phyloP scores from a whole-genome alignment of 2,113 vertebrate genomes.

The Tricholaema leucomelas region DNA sequence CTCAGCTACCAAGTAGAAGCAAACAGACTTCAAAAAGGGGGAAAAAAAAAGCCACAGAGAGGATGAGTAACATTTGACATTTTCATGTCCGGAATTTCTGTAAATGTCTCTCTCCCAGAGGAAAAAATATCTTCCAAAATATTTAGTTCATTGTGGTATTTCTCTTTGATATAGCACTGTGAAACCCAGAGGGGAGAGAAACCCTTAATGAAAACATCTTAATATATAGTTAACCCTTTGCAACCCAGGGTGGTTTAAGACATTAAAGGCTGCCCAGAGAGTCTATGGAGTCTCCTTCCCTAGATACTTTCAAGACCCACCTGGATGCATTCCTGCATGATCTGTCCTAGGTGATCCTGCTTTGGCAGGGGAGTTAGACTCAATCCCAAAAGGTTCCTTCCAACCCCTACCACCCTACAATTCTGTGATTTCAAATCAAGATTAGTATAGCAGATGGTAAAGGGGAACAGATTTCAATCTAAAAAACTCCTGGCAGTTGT shows the following conservation, averaged over 20 bases:
- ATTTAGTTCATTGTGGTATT: slow-evolving; percentile 55
- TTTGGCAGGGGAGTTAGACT: too few relatives aligned
- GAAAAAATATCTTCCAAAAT: slow-evolving; percentile 65
- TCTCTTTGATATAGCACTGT: slow-evolving; percentile 64
- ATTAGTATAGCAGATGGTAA: not conserved
- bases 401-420: too few relatives aligned
- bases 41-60: slow-evolving; percentile 18
- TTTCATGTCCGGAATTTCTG: slow-evolving; percentile 66
- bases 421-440: not conserved
- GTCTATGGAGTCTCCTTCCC: too few relatives aligned
- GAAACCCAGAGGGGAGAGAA: slow-evolving; percentile 1
- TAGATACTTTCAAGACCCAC: too few relatives aligned
- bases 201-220: slow-evolving; percentile 41
- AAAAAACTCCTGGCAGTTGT: not conserved
- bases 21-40: slow-evolving; percentile 69
- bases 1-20: slow-evolving; percentile 70
- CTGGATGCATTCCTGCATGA: too few relatives aligned
- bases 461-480: not conserved
- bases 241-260: slow-evolving; percentile 8
- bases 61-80: slow-evolving; percentile 80
- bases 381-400: too few relatives aligned
- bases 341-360: too few relatives aligned
- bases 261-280: not conserved
- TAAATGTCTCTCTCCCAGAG: slow-evolving; percentile 67
- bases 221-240: slow-evolving; percentile 64